Base-by-base conservation (phyloP, 2,888 invertebrate genomes). In the Tenthredo mesomela region DNA sequence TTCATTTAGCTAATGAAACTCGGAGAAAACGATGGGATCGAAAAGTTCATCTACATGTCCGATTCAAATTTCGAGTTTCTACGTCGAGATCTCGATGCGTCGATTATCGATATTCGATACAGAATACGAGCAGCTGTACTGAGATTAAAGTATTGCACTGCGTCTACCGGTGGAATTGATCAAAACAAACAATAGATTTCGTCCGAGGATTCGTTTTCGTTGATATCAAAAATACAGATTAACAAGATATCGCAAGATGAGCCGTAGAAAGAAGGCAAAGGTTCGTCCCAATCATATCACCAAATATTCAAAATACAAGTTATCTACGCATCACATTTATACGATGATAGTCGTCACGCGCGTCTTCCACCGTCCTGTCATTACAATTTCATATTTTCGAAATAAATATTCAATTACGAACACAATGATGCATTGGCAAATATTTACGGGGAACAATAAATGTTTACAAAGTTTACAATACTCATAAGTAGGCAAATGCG, bases 251-350 rank as follows among this genome's bases (percentile, higher is more conserved):
- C 21, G 40, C 83, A 89, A 90, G 91, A 95, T 95, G 95, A 95
- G 95, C 91, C 95, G 95, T 71, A 94, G 95, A 86, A 95, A 95
- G 90, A 94, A 95, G 87, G 93, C 94, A 70, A 95, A 94, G 94
- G 95, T 94, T 88, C 82, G 87, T 87, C 61, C 54, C 58, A 67
- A 25, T 12, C 18, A 54, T 29, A 18, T 50, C 54, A 54, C 9
- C 10, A 5, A 50, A 29, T 77, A 77, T 12, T 9, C 18, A 0
- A 9, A 5, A 4, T 15, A 54, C 54, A 50, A 77, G 29, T 15
- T 33, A 33, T n/a, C 33, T 40, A 29, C 21, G 40, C 43, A 43
- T 43, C 25, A n/a, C 33, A 54, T 33, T 77, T 2, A 43, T n/a
- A 40, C 29, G 15, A 12, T 54, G 0, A n/a, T 61, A 15, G 61